phyloP scores from a whole-genome alignment of 2,888 invertebrate species.

The Dicyrtoma fusca region DNA sequence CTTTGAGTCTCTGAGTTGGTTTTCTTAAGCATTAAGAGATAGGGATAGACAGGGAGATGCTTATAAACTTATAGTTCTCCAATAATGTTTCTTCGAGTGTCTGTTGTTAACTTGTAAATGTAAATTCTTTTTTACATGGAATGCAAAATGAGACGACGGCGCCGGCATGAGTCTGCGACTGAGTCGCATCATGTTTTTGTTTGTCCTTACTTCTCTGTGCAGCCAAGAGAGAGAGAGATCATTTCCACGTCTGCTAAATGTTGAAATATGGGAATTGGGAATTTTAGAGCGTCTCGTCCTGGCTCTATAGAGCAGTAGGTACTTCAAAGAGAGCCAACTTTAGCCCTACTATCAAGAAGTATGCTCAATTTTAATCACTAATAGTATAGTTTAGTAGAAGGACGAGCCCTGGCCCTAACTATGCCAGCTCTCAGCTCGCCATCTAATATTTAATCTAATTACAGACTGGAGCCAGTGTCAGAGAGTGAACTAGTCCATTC shows the following conservation, averaged over 20 bases:
- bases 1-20: background rate
- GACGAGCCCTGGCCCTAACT: no score
- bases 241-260: constrained; percentile 6
- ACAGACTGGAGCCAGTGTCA: no score
- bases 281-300: constrained; percentile 6
- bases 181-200: constrained; percentile 16
- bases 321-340: background rate
- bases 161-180: constrained; percentile 5
- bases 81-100: background rate
- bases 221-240: background rate
- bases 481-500: no score
- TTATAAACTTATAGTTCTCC: background rate
- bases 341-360: background rate
- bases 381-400: no score
- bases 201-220: background rate
- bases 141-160: constrained; percentile 40
- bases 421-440: no score
- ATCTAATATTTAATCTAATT: no score
- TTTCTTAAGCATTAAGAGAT: background rate
- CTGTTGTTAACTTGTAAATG: constrained; percentile 10
- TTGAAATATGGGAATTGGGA: constrained; percentile 24
- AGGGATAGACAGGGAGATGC: background rate
- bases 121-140: constrained; percentile 31
- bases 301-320: background rate
- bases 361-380: no score